Percentiles rank a stretch among this genome's conserved stretches.
phyloP scores from a whole-genome alignment of 2,888 invertebrate species.

The Pogonocherus hispidulus region DNA sequence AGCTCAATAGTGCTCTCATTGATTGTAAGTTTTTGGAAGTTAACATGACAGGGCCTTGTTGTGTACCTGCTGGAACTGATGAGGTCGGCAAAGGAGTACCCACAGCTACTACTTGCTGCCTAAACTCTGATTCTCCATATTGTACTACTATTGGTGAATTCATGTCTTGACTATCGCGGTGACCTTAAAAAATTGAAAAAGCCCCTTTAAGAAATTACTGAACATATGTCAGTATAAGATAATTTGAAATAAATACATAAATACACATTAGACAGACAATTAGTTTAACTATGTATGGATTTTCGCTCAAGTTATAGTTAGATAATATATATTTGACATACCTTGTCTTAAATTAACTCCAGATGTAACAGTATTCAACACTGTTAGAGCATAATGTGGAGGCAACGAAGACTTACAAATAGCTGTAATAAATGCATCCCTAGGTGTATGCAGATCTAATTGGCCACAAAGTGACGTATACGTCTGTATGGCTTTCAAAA shows the following conservation, averaged over 20 bases:
- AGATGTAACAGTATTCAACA: slow-evolving; percentile 78
- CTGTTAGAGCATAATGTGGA: slow-evolving; percentile 93
- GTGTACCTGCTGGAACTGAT: slow-evolving; percentile 82
- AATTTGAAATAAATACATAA: slow-evolving; percentile 11
- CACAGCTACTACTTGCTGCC: slow-evolving; percentile 97
- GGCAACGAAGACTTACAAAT: slow-evolving; percentile 97
- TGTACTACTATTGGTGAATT: slow-evolving; percentile 71
- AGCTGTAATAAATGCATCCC: slow-evolving; percentile 95
- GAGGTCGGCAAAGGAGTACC: slow-evolving; percentile 94
- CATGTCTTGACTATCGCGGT: slow-evolving; percentile 71
- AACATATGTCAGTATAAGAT: too few species aligned
- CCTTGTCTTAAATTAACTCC: slow-evolving; percentile 66
- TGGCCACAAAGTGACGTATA: slow-evolving; percentile 92
- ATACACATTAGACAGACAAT: too few species aligned
- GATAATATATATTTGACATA: too few species aligned
- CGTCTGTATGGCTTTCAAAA: slow-evolving; percentile 92
- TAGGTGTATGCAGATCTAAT: slow-evolving; percentile 81
- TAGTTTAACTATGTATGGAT: too few species aligned
- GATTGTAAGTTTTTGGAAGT: slow-evolving; percentile 98
- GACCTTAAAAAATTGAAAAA: slow-evolving; percentile 66
- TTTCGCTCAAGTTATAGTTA: too few species aligned
- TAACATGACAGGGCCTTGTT: slow-evolving; percentile 94
- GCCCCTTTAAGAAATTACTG: too few species aligned
- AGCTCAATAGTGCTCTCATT: slow-evolving; percentile 90
- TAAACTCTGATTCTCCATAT: slow-evolving; percentile 80